Conservation (phyloP, 2,113 vertebrate genomes). For the Tachuris rubrigastra region DNA sequence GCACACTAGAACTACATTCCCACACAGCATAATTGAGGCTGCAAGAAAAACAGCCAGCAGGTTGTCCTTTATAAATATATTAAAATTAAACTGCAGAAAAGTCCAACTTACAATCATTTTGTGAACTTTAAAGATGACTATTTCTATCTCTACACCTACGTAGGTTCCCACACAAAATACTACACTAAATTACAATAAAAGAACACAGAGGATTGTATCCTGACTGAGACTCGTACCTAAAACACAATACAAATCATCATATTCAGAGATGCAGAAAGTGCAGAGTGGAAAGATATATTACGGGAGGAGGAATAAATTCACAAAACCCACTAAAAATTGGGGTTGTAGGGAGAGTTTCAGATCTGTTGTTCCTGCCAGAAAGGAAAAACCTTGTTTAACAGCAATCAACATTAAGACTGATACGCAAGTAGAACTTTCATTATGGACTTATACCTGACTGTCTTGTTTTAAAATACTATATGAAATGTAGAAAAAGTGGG, state of each 20-base stretch:
- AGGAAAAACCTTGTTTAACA: not conserved
- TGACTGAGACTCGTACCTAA: not conserved
- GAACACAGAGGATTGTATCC: not conserved
- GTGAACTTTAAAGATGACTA: not conserved
- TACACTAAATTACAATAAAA: not conserved
- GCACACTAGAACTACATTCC: not conserved
- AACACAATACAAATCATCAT: not conserved
- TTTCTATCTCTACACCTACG: conserved; percentile 25
- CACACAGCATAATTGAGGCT: not conserved
- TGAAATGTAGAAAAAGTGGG: not conserved
- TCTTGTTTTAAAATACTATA: not conserved
- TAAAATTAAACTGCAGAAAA: conserved; percentile 5
- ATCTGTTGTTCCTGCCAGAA: not conserved
- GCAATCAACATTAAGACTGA: not conserved
- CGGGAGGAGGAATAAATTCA: not conserved
- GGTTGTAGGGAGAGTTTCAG: not conserved
- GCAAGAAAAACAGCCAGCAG: not conserved
- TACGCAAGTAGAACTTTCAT: not conserved
- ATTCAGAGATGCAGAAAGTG: not conserved
- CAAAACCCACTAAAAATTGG: not conserved
- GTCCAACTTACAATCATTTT: conserved; percentile 15
- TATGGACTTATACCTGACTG: not conserved
- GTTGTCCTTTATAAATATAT: conserved; percentile 22
- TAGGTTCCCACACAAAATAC: conserved; percentile 12
- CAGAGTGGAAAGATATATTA: not conserved